Evolutionary conservation across 2,797 vertebrate genomes (phyloP).

Genomic region (Melanotaenia pygmaea): DNA sequence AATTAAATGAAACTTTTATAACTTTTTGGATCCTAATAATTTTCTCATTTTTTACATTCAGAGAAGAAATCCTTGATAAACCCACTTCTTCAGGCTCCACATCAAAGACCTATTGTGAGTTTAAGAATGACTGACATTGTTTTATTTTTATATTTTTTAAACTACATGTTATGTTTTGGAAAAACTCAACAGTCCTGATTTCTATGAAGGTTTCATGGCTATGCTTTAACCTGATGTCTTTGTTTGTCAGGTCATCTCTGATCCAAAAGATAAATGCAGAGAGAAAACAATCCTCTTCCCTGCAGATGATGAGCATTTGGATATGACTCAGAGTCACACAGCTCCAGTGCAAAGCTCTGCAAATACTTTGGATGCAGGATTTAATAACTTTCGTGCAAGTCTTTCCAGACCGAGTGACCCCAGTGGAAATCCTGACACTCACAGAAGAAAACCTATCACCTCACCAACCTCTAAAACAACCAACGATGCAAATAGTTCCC

Average conservation of each 20-base stretch:
- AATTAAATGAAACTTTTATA: not conserved
- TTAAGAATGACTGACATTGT: not conserved
- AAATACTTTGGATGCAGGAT: conserved; percentile 42
- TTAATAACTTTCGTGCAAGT: conserved; percentile 30
- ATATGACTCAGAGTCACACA: conserved; percentile 89
- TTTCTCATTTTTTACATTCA: conserved; percentile 44
- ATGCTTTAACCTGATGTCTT: not conserved
- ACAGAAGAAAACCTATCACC: not conserved
- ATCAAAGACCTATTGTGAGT: conserved; percentile 66
- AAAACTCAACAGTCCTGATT: not conserved
- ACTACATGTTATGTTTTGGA: not conserved
- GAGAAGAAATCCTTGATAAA: conserved; percentile 60
- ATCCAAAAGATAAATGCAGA: conserved; percentile 42
- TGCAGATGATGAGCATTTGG: conserved; percentile 86
- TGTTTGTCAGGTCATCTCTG: conserved; percentile 55
- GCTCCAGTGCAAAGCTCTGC: conserved; percentile 1
- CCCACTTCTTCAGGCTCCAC: conserved; percentile 37
- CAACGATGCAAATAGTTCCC: not conserved
- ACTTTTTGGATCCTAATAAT: not conserved
- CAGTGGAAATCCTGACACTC: conserved; percentile 6
- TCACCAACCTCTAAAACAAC: conserved; percentile 21
- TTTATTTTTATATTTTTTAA: not conserved
- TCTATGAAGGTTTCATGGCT: not conserved
- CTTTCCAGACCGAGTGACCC: conserved; percentile 43
- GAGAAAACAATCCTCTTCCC: conserved; percentile 85